Base-by-base conservation (phyloP, 2,888 invertebrate species). In the Adelognathus sp. region DNA sequence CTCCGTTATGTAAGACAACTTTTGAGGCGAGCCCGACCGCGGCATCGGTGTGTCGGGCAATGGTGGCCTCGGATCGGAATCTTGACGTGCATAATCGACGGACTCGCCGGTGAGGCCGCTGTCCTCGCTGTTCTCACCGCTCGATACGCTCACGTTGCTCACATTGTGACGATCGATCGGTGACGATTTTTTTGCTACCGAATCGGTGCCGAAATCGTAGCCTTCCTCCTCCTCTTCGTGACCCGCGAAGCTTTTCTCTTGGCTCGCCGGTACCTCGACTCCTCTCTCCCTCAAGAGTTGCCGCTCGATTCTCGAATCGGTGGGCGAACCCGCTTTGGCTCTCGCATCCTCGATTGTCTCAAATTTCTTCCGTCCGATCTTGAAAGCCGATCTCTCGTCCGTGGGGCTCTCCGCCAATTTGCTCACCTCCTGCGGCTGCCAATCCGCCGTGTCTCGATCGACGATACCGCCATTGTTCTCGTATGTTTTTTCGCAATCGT, bases 1-100 rank as follows among this genome's bases (percentile, higher is more conserved):
- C 91, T 96, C 96, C 44, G 95, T 96, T 33, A 96, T 93, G 86
- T 95, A 95, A 27, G 95, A 94, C 85, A 93, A 89, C 36, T 91
- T 91, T 9, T 92, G 91, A 0, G 90, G 88, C 16, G 88, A 87
- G 16, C 76, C 75, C 3, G 85, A 84, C 33, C 87, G 79, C 54
- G 92, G 92, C 81, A 92, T 87, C 1, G 92, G 91, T 0, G 92
- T 91, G 5, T 86, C 91, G 1, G 92, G 91, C 0, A 92, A 81
- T 2, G 91, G 89, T n/a, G 92, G 92, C 9, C 90, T 89, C 9
- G 83, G 85, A 2, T 87, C 88, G 2, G 78, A 88, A 82, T 83
- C 84, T 66, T 81, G 85, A 24, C 58, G 39, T 36, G n/a, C 86
- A 16, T 86, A 88, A 56, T 88, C 90, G 27, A 85, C 86, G 16